Conservation (phyloP, 2,113 vertebrate species). For the Narcine bancroftii region DNA sequence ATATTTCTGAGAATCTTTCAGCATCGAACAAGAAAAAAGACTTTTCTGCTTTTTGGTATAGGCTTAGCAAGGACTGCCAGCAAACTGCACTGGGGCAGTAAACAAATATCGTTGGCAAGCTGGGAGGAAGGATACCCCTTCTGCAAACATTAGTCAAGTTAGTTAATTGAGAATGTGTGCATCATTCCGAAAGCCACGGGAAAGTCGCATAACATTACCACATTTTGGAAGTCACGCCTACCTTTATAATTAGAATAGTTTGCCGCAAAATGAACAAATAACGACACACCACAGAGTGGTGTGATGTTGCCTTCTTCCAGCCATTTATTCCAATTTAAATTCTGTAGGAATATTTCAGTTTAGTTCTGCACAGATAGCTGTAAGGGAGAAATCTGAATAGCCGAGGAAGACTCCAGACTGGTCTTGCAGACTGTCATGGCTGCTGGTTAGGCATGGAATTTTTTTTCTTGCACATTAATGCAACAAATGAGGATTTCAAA, state of each 20-base stretch:
- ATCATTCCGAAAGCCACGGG: background rate
- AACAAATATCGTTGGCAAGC: background rate
- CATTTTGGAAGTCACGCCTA: background rate
- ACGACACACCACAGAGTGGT: background rate
- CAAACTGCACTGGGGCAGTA: background rate
- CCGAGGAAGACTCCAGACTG: background rate
- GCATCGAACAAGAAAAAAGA: background rate
- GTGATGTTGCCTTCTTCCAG: background rate
- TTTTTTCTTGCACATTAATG: background rate
- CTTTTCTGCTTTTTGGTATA: background rate
- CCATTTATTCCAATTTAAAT: background rate
- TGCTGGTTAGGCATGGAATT: background rate
- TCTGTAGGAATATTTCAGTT: background rate
- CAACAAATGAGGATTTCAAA: background rate
- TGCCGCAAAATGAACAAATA: background rate
- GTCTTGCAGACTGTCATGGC: background rate
- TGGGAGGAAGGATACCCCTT: background rate
- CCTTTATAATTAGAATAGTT: background rate
- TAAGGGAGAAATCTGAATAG: background rate
- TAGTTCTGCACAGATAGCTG: background rate
- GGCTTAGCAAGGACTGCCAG: background rate
- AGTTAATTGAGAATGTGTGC: background rate
- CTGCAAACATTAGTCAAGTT: background rate
- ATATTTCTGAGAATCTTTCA: background rate
- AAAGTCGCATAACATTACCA: background rate